Base-by-base conservation (phyloP, 2,797 vertebrate species). In the Acanthiza pusilla region DNA sequence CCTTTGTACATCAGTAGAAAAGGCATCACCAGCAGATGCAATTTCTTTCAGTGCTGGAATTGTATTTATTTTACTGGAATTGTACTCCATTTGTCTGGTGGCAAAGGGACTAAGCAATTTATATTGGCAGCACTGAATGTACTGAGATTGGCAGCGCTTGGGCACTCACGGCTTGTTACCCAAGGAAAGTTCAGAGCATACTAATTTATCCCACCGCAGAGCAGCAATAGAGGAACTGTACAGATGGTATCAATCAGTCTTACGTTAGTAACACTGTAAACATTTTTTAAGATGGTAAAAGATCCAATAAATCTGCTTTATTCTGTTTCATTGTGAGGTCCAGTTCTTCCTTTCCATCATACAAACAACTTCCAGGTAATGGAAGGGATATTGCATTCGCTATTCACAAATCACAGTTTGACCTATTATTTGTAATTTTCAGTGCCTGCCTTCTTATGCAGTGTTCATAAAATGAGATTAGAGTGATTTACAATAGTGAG, bases 371-470 rank as follows among this genome's bases (percentile, higher is more conserved):
- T 94, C 58, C 89, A 94, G 89, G 94, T 95, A 94, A 94, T 92
- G 68, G 95, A 92, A 94, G n/a, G 80, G 84, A 79, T 93, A 89
- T 83, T 88, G 85, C 89, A 66, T 75, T 89, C 32, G 0, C 85
- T 83, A 53, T 66, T 89, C 94, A 96, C 91, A 96, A 95, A 94
- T 92, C 94, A 96, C 81, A 47, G 72, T 88, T 92, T 83, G 89
- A 85, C 79, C 91, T 93, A 76, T 94, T 96, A 94, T 95, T 97
- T 94, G 89, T 94, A 78, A 95, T 95, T 94, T 96, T 97, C 82
- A 53, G 82, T 89, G 87, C 89, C 87, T 97, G 73, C 89, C 73
- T 95, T 85, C 94, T 91, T 92, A 91, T 45, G 55, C 11, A 6
- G 70, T 81, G 66, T 85, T 96, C 89, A 78, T 91, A 91, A 92